Conservation (phyloP, 2,113 vertebrate species). For the Oryzias javanicus region DNA sequence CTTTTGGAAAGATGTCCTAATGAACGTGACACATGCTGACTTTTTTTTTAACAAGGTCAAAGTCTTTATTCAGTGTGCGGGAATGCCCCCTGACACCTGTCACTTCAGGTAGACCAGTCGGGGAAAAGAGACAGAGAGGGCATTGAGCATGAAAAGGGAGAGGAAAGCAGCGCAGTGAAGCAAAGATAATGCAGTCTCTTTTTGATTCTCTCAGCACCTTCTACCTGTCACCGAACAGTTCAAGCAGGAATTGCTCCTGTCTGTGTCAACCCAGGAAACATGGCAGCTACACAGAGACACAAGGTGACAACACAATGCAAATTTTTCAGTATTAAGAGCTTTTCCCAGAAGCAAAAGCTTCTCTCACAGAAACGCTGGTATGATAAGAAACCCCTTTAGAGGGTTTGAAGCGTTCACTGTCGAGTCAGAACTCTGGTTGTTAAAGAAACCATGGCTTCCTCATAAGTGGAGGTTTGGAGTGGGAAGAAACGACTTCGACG, state of each 20-base stretch:
- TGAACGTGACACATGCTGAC: slow-evolving; percentile 33
- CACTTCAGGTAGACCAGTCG: slow-evolving; percentile 33
- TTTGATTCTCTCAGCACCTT: slow-evolving; percentile 55
- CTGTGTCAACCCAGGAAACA: slow-evolving; percentile 50
- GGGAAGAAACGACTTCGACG: too few species aligned
- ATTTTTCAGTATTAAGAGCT: slow-evolving; percentile 19
- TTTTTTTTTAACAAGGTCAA: slow-evolving; percentile 46
- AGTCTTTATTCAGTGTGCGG: slow-evolving; percentile 48
- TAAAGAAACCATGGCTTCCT: slow-evolving; percentile 4
- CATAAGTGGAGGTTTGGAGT: slow-evolving; percentile 8
- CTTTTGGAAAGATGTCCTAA: slow-evolving; percentile 21
- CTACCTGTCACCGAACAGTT: slow-evolving; percentile 60
- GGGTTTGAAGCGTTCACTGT: slow-evolving; percentile 17
- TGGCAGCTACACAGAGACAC: slow-evolving; percentile 41
- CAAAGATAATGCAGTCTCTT: slow-evolving; percentile 58
- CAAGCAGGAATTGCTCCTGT: slow-evolving; percentile 34
- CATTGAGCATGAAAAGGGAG: slow-evolving; percentile 23
- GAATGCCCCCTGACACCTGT: slow-evolving; percentile 49
- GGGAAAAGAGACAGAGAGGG: slow-evolving; percentile 14
- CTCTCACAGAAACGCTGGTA: slow-evolving; percentile 7
- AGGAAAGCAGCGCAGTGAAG: slow-evolving; percentile 51
- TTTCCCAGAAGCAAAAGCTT: slow-evolving; percentile 3
- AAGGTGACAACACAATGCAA: slow-evolving; percentile 42
- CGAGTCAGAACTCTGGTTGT: slow-evolving; percentile 18
- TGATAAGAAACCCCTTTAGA: slow-evolving; percentile 20